Conservation (phyloP, 2,113 vertebrate species). For the Archocentrus centrarchus region DNA sequence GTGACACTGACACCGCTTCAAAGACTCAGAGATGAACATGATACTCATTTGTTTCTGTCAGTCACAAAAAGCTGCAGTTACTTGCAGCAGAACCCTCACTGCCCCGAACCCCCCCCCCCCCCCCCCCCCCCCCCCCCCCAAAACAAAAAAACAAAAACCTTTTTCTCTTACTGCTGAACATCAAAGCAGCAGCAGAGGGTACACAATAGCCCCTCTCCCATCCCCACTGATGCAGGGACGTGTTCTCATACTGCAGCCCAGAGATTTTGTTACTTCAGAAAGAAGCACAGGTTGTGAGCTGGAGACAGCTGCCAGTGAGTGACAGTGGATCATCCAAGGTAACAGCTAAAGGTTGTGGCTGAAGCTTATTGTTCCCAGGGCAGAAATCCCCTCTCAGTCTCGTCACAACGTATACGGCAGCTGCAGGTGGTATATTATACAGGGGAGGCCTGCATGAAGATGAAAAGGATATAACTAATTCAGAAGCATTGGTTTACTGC, state of each 20-base stretch:
- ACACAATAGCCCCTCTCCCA: slow-evolving; percentile 32
- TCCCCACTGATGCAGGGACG: background rate
- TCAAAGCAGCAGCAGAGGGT: slow-evolving; percentile 61
- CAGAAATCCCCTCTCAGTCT: slow-evolving; percentile 36
- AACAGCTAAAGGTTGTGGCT: slow-evolving; percentile 48
- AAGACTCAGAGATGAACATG: slow-evolving; percentile 66
- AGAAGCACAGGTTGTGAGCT: slow-evolving; percentile 41
- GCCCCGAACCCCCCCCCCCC: background rate
- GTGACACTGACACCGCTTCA: slow-evolving; percentile 47
- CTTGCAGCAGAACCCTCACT: slow-evolving; percentile 4
- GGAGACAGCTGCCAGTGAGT: slow-evolving; percentile 58
- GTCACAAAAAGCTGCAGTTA: slow-evolving; percentile 62
- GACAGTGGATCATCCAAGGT: slow-evolving; percentile 59
- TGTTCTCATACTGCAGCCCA: slow-evolving; percentile 54
- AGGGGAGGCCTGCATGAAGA: slow-evolving; percentile 9
- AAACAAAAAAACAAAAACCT: background rate
- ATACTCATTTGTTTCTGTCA: slow-evolving; percentile 79
- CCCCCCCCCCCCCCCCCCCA: too few relatives aligned
- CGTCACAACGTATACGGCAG: slow-evolving; percentile 12
- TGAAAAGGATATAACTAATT: slow-evolving; percentile 37
- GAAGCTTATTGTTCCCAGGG: slow-evolving; percentile 62
- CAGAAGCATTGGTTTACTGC: slow-evolving; percentile 28
- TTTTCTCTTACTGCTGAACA: slow-evolving; percentile 59
- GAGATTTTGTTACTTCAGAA: slow-evolving; percentile 76
- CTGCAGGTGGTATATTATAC: slow-evolving; percentile 31